Evolutionary conservation across 2,888 invertebrate genomes (phyloP), one percentile per base, ranked within the genome.

Genomic region (Epistrophella euchroma): DNA sequence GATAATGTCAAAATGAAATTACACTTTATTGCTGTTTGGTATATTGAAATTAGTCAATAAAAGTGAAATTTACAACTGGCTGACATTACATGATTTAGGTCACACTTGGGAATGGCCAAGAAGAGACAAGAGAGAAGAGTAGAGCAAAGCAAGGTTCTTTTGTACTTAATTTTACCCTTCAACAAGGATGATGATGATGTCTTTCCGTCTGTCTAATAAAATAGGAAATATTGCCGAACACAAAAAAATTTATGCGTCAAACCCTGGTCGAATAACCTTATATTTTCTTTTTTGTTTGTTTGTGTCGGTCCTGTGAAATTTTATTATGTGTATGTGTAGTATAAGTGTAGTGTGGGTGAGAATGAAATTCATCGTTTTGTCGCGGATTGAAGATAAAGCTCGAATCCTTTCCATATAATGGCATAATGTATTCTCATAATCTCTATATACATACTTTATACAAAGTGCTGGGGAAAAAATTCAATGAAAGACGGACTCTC

Each of bases 1-100:
- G 52, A 68, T 68, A 45, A 81, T 86, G 82, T 78, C 82, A 82
- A 86, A 86, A 81, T 75, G 74, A 71, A 86, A 82, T 82, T 77
- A 74, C 86, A 82, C 82, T 86, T 86, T 86, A 86, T 86, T 82
- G 86, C 81, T 68, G 28, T 82, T 82, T 62, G 74, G 86, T 82
- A 80, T 88, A 85, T 88, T 87, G 87, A 87, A 87, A 87, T 87
- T 87, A 83, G 82, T 83, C 87, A 87, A 87, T 87, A 87, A 87
- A 87, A 83, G 83, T 83, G 75, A 75, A 83, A 87, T 87, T 87
- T 87, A 87, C 87, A 87, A 83, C 86, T 82, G 73, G 45, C 77
- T 86, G 85, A 58, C 64, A 74, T 86, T 74, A 78, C 81, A 86
- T 86, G 70, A 86, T 86, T 86, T 82, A 81, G 77, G 86, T 82